Evolutionary conservation across 2,888 invertebrate species (phyloP), one percentile per base, ranked within the genome.

Genomic region (Mantis religiosa): DNA sequence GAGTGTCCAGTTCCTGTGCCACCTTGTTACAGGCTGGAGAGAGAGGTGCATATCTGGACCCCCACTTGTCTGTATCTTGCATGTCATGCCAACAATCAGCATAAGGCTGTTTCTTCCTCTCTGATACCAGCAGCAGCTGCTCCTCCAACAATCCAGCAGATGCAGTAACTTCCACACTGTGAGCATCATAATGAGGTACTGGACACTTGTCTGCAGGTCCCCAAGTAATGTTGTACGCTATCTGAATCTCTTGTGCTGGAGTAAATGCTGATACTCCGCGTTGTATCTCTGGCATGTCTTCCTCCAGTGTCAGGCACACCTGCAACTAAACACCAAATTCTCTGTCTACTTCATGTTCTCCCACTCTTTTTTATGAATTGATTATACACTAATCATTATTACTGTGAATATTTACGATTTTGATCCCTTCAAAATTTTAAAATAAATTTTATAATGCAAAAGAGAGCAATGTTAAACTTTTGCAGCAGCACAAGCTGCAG

Each of bases 1-100:
- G 90, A 14, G 92, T 92, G 20, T 92, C 91, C 54, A 91, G 90
- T 89, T 92, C 91, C 54, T 91, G 90, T 14, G 91, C 91, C 7
- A 91, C 91, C 89, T 91, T 91, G 54, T 91, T 89, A 88, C 91
- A 92, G 30, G 90, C 90, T 2, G 91, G 91, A 12, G 91, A 91
- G 82, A 91, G 91, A 27, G 91, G 90, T 28, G 89, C 88, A 86
- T 91, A 91, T 28, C 89, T 89, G 20, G 84, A 82, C 28, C 90
- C 90, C 88, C 90, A 89, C 85, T 90, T 88, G 7, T 34, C 82
- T 2, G 20, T 28, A 9, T 88, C 54, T 30, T 87, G 28, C 6
- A 47, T n/a, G 28, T 88, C 88, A 28, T 25, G 15, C n/a, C 27
- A n/a, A 71, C 90, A 90, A 6, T 47, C 41, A 28, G n/a, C 4